Evolutionary conservation across 1,140 invertebrate species (phyloP), one percentile per base, ranked within the genome.

Genomic region (Pseudomyrmex pallidus): DNA sequence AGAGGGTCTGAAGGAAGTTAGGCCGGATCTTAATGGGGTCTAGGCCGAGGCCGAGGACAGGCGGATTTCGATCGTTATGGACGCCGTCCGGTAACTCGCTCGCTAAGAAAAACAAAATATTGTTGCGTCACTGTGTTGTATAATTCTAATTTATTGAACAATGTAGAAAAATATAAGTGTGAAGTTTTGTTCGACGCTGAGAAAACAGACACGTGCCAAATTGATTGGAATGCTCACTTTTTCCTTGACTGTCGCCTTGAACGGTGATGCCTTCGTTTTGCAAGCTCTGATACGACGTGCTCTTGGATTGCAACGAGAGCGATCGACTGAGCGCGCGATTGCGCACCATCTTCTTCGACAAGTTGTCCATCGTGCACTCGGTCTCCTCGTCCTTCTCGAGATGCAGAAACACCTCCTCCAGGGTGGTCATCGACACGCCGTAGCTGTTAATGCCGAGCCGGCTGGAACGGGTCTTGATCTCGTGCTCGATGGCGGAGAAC

Each of bases 351-450:
- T 96, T 97, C 63, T 96, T 96, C 2, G 96, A 96, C 7, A 97
- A 93, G 86, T 96, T 96, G 73, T 97, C 96, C 87, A 97, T 95
- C 7, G 95, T 95, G 72, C 92, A 94, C 70, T 95, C 96, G 0
- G 95, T 95, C 59, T 96, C 96, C 54, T 95, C 96, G 77, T 96
- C 96, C 62, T 96, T 96, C 92, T 97, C 97, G 63, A 98, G 90
- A 88, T 97, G 96, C 54, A 98, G 94, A 63, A 96, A 96, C 25
- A 96, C 98, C 92, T 99, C 98, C 93, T 99, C 98, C 74, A 99
- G 92, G 0, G 98, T 98, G 15, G 98, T 98, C 96, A 99, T 98
- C 35, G 98, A 98, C 0, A 99, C 97, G 0, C 98, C 98, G 92
- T 98, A 99, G 90, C 97, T 98, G 82, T 96, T 96, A 70, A 99